Evolutionary conservation across 2,797 vertebrate genomes (phyloP), one percentile per base, ranked within the genome.

Genomic region (Rhyacichthys aspro): DNA sequence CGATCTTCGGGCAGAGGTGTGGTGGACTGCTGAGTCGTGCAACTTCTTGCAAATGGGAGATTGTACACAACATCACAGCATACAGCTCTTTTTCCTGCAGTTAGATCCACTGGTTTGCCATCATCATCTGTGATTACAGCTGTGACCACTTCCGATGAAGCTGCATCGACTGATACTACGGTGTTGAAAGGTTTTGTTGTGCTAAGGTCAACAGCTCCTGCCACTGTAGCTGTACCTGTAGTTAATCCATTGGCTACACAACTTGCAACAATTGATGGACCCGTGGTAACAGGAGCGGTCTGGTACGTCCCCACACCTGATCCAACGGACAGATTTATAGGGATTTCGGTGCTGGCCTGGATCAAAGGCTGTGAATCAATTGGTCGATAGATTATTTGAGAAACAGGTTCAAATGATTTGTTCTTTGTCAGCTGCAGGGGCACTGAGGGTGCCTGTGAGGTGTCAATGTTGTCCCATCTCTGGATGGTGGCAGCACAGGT

Each of bases 1-100:
- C 96, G 96, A 81, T 99, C 97, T 88, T 98, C 96, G 7, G 97
- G 97, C 71, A 98, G 89, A 1, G 95, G 94, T 28, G 94, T 90
- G 55, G 94, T 86, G 5, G 96, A 92, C 60, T 97, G 96, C 66
- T 94, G 94, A 64, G 93, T 86, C 7, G 94, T 92, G 81, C 97
- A 99, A 81, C 93, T 98, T 76, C 95, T 91, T 56, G 95, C 94
- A 90, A 99, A 99, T 17, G 98, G 97, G 38, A 99, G 89, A 63
- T 94, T 96, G 78, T 98, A 99, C 64, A 99, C 96, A 78, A 99
- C 87, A 81, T 99, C 96, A 81, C 97, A 99, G 82, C 97, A 99
- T 52, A 97, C 96, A 36, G 94, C 89, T 91, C 94, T 94, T 89
- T 94, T 94, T 50, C 96, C 95, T 53, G 95, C 95, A 28, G 97